Evolutionary conservation across 1,140 invertebrate species (phyloP), one percentile per base, ranked within the genome.

Genomic region (Tribolium castaneum): DNA sequence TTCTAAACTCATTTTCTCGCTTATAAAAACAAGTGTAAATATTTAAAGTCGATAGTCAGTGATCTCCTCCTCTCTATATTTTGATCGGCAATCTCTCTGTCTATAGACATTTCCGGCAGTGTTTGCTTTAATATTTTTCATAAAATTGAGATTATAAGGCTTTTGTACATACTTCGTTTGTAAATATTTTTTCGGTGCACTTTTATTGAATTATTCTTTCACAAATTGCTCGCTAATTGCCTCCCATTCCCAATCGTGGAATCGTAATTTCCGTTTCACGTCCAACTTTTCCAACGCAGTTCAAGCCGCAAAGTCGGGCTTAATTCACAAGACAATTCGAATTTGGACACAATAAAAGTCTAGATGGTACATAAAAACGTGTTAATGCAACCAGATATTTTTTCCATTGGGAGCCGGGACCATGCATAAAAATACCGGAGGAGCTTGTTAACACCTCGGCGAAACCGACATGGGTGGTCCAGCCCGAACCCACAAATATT

Each of bases 101-200:
- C 83, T 84, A 84, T 84, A 84, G 83, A 84, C 83, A 80, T 82
- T 82, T 81, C 78, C 78, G 73, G 78, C 78, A 82, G 77, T 82
- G 83, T 84, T 84, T 84, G 80, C 82, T 81, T 83, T 82, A 81
- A 84, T 83, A 84, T 84, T 84, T 84, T 84, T 82, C 83, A 84
- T 82, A 84, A 84, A 83, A 84, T 83, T 82, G 82, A 83, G 82
- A 84, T 84, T 84, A 84, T 83, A 83, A 80, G 78, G 79, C 78
- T 82, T 82, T 70, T 75, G 79, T 81, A 81, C 80, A 81, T 78
- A 83, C 80, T 78, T 80, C 80, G 78, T 82, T 77, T 80, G 81
- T 80, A 77, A 83, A 83, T 82, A 83, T 83, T 81, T 83, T 83
- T 81, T 51, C 71, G 52, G 34, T 78, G 76, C 76, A 78, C 75